A percentile compares a stretch with the other conserved stretches of the same genome.
Evolutionary conservation across 2,113 vertebrate species (phyloP).

Genomic region (Anolis carolinensis): DNA sequence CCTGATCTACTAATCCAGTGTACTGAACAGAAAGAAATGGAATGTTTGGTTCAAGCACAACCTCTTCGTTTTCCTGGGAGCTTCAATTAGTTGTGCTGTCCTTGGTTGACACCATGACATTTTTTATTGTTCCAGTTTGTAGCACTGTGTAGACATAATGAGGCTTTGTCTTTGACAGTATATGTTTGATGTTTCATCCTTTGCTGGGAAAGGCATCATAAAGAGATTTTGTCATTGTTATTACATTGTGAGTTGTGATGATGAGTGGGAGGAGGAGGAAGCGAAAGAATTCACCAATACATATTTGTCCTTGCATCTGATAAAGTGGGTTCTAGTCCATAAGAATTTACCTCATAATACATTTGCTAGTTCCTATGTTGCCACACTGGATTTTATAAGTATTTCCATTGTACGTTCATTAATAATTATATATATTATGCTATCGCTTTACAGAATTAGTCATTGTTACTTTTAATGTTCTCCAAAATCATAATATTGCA

Average conservation of each 20-base stretch:
- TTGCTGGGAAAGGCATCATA: no score
- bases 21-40: not conserved
- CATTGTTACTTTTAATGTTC: no score
- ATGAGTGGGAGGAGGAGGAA: no score
- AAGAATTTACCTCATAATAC: not conserved
- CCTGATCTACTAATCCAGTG: not conserved
- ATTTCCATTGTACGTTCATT: no score
- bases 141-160: not conserved
- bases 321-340: not conserved
- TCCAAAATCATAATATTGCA: no score
- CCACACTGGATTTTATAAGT: not conserved
- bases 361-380: not conserved
- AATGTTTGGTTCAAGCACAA: not conserved
- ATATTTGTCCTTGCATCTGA: not conserved
- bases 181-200: no score
- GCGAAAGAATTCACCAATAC: not conserved
- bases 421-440: no score
- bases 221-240: no score
- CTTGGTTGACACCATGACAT: not conserved
- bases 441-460: no score
- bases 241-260: no score
- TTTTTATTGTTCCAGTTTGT: not conserved
- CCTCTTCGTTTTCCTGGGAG: not conserved
- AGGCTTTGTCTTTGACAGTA: not conserved
- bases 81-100: not conserved